Evolutionary conservation across 2,797 vertebrate genomes (phyloP).

Genomic region (Danio albolineatus): DNA sequence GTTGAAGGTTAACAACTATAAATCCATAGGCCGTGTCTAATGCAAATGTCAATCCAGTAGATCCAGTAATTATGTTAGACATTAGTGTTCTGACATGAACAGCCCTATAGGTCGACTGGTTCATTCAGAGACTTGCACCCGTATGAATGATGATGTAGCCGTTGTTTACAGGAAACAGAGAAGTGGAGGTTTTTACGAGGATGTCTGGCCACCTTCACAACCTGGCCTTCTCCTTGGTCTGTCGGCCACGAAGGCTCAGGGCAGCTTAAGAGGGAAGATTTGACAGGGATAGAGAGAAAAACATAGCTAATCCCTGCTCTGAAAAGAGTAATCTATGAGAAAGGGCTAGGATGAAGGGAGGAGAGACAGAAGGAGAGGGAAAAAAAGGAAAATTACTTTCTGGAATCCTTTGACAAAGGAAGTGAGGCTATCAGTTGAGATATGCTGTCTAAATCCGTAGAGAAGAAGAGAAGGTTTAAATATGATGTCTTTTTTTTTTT

Average conservation of each 20-base stretch:
- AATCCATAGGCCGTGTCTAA: slow-evolving; percentile 6
- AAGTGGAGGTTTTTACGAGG: slow-evolving; percentile 39
- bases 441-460: slow-evolving; percentile 29
- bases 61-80: background rate
- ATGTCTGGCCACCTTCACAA: slow-evolving; percentile 69
- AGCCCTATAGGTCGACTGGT: slow-evolving; percentile 37
- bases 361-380: slow-evolving; percentile 48
- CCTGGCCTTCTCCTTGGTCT: slow-evolving; percentile 71
- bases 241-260: slow-evolving; percentile 76
- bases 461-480: slow-evolving; percentile 60
- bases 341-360: slow-evolving; percentile 58
- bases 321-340: slow-evolving; percentile 77
- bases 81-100: background rate
- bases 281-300: slow-evolving; percentile 76
- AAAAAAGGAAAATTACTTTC: slow-evolving; percentile 68
- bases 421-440: slow-evolving; percentile 56
- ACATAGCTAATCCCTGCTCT: slow-evolving; percentile 81
- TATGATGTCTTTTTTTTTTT: slow-evolving; percentile 53
- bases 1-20: background rate
- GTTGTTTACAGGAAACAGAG: background rate
- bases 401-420: slow-evolving; percentile 65
- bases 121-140: slow-evolving; percentile 60
- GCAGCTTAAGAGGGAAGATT: slow-evolving; percentile 78
- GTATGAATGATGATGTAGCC: background rate
- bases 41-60: slow-evolving; percentile 6